A percentile compares a stretch with the other conserved stretches of the same genome.
Evolutionary conservation across 2,113 vertebrate species (phyloP).

Genomic region (Entomyzon cyanotis): DNA sequence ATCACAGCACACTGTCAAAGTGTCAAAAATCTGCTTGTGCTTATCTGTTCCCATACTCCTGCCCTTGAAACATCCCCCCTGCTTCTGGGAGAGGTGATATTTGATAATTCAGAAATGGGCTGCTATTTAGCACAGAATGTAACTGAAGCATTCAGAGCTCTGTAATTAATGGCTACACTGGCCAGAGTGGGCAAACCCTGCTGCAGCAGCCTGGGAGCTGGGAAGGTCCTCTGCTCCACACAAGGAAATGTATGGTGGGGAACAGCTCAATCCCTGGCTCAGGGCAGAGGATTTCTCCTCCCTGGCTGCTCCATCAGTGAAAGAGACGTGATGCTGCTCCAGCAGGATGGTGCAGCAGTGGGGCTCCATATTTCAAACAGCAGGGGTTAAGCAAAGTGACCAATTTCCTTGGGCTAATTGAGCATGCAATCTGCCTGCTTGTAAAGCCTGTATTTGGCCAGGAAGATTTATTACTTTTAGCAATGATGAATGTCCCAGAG

Average conservation of each 20-base stretch:
- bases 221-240: neutral
- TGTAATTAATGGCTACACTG: neutral
- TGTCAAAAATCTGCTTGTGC: neutral
- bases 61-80: neutral
- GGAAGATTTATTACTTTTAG: conserved; percentile 63
- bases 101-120: neutral
- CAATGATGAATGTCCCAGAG: conserved; percentile 52
- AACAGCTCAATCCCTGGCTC: neutral
- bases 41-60: neutral
- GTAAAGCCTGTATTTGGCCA: conserved; percentile 61
- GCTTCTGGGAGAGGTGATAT: neutral
- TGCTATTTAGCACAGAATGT: neutral
- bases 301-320: neutral
- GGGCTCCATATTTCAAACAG: conserved; percentile 46
- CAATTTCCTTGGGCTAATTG: conserved; percentile 67
- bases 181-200: fast-evolving
- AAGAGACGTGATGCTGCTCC: neutral
- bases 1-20: neutral
- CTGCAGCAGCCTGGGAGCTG: neutral
- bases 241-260: neutral
- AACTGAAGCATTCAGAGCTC: neutral
- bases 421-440: conserved; percentile 64
- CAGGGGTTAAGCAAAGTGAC: conserved; percentile 60
- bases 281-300: neutral
- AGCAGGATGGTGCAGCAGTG: neutral